phyloP scores from a whole-genome alignment of 2,113 vertebrate species.

The Dryoscopus gambensis region DNA sequence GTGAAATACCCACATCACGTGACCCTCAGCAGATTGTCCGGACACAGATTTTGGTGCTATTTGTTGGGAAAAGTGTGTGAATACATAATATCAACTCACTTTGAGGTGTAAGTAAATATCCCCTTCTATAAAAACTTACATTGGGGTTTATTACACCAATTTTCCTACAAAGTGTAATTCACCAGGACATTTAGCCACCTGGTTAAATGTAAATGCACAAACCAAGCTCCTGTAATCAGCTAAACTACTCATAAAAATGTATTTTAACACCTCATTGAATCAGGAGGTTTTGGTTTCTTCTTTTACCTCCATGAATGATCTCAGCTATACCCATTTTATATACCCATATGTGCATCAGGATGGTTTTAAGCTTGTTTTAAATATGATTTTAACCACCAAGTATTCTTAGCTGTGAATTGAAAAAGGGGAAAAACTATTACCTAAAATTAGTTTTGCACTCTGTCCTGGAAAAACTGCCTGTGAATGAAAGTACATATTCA shows the following conservation, averaged over 20 bases:
- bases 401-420: background rate
- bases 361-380: background rate
- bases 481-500: background rate
- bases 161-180: background rate
- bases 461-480: background rate
- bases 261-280: background rate
- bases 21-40: background rate
- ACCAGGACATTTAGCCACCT: background rate
- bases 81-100: background rate
- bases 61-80: background rate
- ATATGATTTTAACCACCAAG: background rate
- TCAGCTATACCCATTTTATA: background rate
- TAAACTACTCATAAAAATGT: background rate
- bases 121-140: background rate
- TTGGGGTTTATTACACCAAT: background rate
- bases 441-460: background rate
- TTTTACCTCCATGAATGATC: background rate
- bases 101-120: background rate
- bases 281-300: background rate
- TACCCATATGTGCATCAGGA: background rate
- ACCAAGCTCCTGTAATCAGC: background rate
- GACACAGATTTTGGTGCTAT: accelerated
- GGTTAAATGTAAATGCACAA: background rate
- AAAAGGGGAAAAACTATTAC: background rate
- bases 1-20: background rate